phyloP scores from a whole-genome alignment of 2,888 invertebrate species.

The Himalopsyche japonica region DNA sequence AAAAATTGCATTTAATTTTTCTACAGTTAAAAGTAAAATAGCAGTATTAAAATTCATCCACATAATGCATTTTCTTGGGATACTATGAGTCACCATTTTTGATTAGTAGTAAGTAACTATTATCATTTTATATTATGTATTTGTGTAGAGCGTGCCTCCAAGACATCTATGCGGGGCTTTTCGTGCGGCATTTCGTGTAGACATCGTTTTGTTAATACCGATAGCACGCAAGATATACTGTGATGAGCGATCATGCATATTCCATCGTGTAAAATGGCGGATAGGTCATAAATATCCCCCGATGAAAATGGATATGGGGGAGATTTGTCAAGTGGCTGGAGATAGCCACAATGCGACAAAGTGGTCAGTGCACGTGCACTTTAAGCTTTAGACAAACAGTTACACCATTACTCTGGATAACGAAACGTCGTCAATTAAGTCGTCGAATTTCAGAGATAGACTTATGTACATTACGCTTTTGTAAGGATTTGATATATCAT shows the following conservation, averaged over 20 bases:
- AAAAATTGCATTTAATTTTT: no score
- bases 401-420: background rate
- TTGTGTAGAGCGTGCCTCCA: background rate
- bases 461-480: background rate
- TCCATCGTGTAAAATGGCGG: background rate
- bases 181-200: background rate
- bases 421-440: background rate
- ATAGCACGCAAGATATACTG: background rate
- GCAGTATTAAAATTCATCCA: no score
- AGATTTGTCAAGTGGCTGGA: background rate
- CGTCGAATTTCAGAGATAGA: background rate
- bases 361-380: background rate
- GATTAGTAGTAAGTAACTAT: background rate
- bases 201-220: background rate
- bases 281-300: background rate
- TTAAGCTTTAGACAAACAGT: background rate
- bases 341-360: background rate
- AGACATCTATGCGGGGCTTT: background rate
- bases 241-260: background rate
- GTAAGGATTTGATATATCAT: background rate
- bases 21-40: no score
- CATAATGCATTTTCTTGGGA: no score
- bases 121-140: background rate
- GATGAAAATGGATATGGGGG: background rate
- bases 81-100: no score